Conservation (phyloP, 2,113 vertebrate genomes). For the Dromas ardeola region DNA sequence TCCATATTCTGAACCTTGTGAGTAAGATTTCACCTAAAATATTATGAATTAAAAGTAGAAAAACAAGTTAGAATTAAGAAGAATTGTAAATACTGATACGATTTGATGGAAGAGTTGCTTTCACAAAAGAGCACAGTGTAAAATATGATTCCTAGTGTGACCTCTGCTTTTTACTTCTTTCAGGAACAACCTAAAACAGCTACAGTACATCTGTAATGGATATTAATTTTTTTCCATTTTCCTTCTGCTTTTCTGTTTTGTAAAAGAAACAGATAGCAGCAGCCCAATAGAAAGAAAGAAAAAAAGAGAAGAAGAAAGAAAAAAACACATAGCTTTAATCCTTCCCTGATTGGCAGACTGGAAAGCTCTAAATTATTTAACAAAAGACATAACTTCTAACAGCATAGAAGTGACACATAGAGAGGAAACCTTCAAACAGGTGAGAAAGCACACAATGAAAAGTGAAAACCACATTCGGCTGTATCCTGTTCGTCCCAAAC, state of each 20-base stretch:
- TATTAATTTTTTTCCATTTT: constrained; percentile 9
- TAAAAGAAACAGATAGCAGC: constrained; percentile 31
- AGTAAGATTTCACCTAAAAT: not conserved
- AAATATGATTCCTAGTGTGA: not conserved
- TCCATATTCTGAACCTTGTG: not conserved
- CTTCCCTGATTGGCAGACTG: constrained; percentile 70
- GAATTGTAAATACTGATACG: not conserved
- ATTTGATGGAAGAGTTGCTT: not conserved
- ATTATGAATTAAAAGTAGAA: not conserved
- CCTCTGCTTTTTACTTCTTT: not conserved
- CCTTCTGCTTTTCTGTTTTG: constrained; percentile 24
- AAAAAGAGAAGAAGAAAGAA: not conserved
- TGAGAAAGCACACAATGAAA: constrained; percentile 50
- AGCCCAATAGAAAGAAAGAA: constrained; percentile 3
- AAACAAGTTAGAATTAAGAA: not conserved
- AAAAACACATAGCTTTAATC: constrained; percentile 70
- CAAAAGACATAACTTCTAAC: constrained; percentile 82
- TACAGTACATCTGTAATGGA: not conserved
- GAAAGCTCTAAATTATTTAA: constrained; percentile 81
- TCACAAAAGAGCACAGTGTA: not conserved
- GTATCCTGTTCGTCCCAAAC: constrained; percentile 15
- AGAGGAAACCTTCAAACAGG: constrained; percentile 72
- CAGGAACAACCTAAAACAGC: not conserved
- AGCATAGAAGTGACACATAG: constrained; percentile 57
- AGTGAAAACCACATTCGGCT: constrained; percentile 41